Conservation (phyloP, 2,888 invertebrate genomes). For the Noctua janthe region DNA sequence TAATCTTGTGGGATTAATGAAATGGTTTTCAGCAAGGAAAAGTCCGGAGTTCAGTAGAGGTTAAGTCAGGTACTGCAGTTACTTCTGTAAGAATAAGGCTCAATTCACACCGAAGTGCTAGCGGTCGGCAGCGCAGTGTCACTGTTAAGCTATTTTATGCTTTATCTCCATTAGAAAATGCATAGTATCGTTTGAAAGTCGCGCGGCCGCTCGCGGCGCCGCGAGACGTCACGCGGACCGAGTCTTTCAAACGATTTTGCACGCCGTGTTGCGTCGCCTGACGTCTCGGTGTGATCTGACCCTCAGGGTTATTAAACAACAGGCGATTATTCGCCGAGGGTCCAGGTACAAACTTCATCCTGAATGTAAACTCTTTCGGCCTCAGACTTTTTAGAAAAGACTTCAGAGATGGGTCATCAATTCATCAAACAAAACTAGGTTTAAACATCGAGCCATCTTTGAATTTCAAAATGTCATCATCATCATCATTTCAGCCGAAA, state of each 20-base stretch:
- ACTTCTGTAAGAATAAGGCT: neutral
- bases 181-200: too few relatives aligned
- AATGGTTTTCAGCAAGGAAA: conserved; percentile 19
- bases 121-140: too few relatives aligned
- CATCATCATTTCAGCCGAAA: too few relatives aligned
- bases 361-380: neutral
- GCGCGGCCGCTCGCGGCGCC: too few relatives aligned
- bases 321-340: neutral
- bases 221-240: too few relatives aligned
- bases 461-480: neutral
- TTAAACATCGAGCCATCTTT: neutral
- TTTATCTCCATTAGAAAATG: too few relatives aligned
- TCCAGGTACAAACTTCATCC: too few relatives aligned
- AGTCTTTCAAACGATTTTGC: too few relatives aligned
- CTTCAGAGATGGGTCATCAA: neutral
- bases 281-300: too few relatives aligned
- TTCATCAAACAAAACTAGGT: neutral
- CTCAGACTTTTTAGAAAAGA: neutral
- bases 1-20: conserved; percentile 53
- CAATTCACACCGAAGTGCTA: too few relatives aligned
- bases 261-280: too few relatives aligned
- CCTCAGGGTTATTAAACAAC: neutral
- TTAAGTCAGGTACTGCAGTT: neutral
- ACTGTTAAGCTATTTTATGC: too few relatives aligned
- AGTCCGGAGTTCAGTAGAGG: neutral